phyloP scores from a whole-genome alignment of 2,797 vertebrate species.

The Leptodactylus fallax region DNA sequence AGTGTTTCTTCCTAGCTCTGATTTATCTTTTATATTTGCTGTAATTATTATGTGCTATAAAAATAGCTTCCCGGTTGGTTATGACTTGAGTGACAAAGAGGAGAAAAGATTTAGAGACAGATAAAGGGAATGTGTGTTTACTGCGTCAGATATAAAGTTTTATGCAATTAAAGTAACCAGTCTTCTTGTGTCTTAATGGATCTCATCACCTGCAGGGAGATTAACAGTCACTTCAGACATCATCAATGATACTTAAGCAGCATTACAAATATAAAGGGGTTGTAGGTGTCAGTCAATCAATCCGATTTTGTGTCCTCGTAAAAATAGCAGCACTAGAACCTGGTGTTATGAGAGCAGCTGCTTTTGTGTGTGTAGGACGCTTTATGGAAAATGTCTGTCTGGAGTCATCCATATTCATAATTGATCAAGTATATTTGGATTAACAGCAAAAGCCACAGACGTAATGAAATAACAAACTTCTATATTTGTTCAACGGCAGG shows the following conservation, averaged over 20 bases:
- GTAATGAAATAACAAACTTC: slow-evolving; percentile 64
- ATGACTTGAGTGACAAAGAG: slow-evolving; percentile 42
- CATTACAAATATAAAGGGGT: slow-evolving; percentile 31
- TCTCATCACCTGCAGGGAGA: slow-evolving; percentile 48
- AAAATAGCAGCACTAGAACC: slow-evolving; percentile 28
- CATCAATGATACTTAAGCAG: slow-evolving; percentile 43
- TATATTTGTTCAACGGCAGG: slow-evolving; percentile 54
- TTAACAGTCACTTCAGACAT: slow-evolving; percentile 38
- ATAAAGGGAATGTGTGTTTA: slow-evolving; percentile 50
- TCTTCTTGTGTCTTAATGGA: slow-evolving; percentile 37
- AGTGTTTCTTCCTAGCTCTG: slow-evolving; percentile 9
- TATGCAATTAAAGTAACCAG: slow-evolving; percentile 42
- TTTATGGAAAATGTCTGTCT: slow-evolving; percentile 45
- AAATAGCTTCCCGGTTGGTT: slow-evolving; percentile 28
- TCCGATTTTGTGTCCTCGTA: slow-evolving; percentile 19
- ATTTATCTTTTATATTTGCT: slow-evolving; percentile 46
- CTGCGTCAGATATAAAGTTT: slow-evolving; percentile 33
- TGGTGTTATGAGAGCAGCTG: slow-evolving; percentile 44
- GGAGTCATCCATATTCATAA: slow-evolving; percentile 59
- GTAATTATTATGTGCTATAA: slow-evolving; percentile 38
- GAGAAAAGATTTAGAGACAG: slow-evolving; percentile 28
- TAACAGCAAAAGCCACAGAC: slow-evolving; percentile 60
- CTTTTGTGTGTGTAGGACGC: slow-evolving; percentile 29
- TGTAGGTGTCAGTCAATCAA: slow-evolving; percentile 50
- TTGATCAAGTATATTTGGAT: slow-evolving; percentile 57